Evolutionary conservation across 2,797 vertebrate species (phyloP).

Genomic region (Pseudocheirus occidentalis): DNA sequence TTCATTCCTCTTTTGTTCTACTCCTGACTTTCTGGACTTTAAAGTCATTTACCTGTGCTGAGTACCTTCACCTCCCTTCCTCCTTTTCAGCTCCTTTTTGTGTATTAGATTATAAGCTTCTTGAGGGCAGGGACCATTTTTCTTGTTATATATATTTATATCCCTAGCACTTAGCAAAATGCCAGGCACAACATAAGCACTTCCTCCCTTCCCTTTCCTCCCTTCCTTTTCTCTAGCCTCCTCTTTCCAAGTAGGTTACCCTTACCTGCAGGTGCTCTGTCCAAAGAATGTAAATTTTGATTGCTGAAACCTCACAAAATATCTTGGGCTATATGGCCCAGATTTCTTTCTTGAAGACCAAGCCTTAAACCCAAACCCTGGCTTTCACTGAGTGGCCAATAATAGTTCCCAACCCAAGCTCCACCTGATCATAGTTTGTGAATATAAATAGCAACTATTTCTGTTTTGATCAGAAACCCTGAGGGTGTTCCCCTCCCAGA

Average conservation of each 20-base stretch:
- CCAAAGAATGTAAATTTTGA: too few species aligned
- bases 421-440: too few species aligned
- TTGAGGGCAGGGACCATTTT: neutral
- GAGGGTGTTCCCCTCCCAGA: too few species aligned
- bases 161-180: neutral
- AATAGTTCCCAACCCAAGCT: too few species aligned
- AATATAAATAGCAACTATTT: too few species aligned
- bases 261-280: too few species aligned
- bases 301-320: too few species aligned
- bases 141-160: neutral
- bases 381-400: too few species aligned
- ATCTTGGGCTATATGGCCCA: too few species aligned
- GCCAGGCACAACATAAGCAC: neutral
- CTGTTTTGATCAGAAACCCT: too few species aligned
- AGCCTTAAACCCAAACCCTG: too few species aligned
- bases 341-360: too few species aligned
- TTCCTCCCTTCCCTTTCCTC: neutral
- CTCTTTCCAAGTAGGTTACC: neutral
- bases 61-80: neutral
- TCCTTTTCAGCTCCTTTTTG: neutral
- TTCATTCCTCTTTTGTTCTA: neutral
- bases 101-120: neutral
- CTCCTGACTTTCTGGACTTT: neutral
- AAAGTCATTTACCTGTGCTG: neutral
- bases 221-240: neutral